Evolutionary conservation across 2,113 vertebrate genomes (phyloP), one percentile per base, ranked within the genome.

Genomic region (Chionis minor): DNA sequence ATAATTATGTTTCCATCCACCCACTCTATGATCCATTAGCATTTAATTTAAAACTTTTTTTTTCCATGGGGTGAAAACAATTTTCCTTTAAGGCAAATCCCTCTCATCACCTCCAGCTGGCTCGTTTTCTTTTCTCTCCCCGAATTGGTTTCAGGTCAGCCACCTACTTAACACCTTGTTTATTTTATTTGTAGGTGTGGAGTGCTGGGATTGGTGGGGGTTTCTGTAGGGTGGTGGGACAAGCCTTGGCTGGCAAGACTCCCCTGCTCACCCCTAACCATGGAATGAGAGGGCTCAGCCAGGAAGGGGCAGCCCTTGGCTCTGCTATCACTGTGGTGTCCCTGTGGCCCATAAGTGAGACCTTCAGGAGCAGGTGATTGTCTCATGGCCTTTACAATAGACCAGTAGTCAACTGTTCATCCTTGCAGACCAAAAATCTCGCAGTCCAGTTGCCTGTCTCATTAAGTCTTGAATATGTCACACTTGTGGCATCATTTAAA

Each of bases 181-280:
- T 35, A 6, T 38, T 80, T 70, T 14, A 38, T 26, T 73, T 59
- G 7, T 49, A 59, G 5, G 4, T 83, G 69, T 63, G 51, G 44
- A 74, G 51, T 54, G 4, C 22, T 1, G 6, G 27, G 20, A 58
- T 27, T 0, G 0, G 23, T 73, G 40, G 15, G 7, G 15, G 3
- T 40, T 91, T 33, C 24, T 0, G 0, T 3, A 45, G 17, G 18
- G 18, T 35, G 9, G 4, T 47, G 24, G 35, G 28, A 73, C 0
- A 2, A 77, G 55, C 9, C 7, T 18, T 82, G 65, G 6, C 32
- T 67, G 52, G 11, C 6, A 42, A 72, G 40, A 62, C 16, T 67
- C 12, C 27, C 5, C 16, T 72, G 38, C 24, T 59, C 20, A 52
- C 5, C 8, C 7, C 14, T 17, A 92, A 14, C 17, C 24, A 32